Evolutionary conservation across 2,113 vertebrate species (phyloP).

Genomic region (Zosterops hypoxanthus): DNA sequence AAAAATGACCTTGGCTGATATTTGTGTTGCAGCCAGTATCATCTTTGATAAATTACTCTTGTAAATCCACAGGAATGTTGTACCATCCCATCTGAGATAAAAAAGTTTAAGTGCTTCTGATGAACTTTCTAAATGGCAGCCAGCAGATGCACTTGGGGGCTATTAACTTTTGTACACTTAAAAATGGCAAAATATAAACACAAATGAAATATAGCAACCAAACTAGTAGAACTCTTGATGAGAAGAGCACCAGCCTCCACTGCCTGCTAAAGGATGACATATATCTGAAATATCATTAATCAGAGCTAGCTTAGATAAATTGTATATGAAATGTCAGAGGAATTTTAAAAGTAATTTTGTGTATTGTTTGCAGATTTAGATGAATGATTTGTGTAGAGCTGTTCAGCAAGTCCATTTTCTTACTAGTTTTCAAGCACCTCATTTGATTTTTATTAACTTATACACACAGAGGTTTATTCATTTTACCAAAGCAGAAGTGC

Average conservation of each 20-base stretch:
- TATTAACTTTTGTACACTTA: slow-evolving; percentile 40
- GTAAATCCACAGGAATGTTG: slow-evolving; percentile 50
- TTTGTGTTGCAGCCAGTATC: slow-evolving; percentile 16
- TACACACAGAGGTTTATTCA: not conserved
- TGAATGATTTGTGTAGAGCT: not conserved
- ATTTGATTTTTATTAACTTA: not conserved
- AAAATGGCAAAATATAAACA: not conserved
- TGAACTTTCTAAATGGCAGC: slow-evolving; percentile 73
- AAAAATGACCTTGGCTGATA: slow-evolving; percentile 38
- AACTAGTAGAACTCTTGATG: not conserved
- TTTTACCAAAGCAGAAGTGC: not conserved
- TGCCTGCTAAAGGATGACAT: not conserved
- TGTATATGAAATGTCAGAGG: not conserved
- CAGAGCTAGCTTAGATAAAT: not conserved
- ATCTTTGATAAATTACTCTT: slow-evolving; percentile 56
- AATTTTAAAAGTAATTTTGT: not conserved
- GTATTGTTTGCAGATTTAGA: not conserved
- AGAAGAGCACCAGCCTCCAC: not conserved
- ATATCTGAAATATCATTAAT: not conserved
- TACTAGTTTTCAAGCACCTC: not conserved
- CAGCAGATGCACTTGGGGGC: not conserved
- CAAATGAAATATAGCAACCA: slow-evolving; percentile 17
- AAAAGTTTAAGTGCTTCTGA: slow-evolving; percentile 58
- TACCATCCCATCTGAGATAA: slow-evolving; percentile 12
- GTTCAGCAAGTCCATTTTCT: not conserved